Evolutionary conservation across 2,888 invertebrate genomes (phyloP).

Genomic region (Tipula vernalis): DNA sequence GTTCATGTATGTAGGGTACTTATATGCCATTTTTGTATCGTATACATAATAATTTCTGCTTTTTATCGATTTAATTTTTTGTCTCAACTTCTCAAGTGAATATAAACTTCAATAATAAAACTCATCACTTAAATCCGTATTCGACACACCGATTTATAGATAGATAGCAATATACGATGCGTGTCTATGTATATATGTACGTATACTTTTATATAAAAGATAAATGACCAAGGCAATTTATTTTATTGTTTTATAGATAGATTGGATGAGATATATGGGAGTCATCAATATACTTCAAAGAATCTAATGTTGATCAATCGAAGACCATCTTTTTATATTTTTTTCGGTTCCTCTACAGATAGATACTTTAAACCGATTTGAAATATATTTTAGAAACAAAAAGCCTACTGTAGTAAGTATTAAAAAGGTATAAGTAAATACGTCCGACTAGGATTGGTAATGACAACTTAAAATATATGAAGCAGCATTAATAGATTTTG

Average conservation of each 20-base stretch:
- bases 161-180: neutral
- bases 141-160: neutral
- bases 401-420: neutral
- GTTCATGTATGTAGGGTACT: neutral
- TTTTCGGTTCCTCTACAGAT: neutral
- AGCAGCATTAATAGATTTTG: neutral
- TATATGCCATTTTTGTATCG: neutral
- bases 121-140: neutral
- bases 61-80: neutral
- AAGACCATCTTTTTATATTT: neutral
- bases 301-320: neutral
- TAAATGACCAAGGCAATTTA: neutral
- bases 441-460: neutral
- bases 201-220: neutral
- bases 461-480: neutral
- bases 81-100: neutral
- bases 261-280: neutral
- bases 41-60: neutral
- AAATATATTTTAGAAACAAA: neutral
- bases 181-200: neutral
- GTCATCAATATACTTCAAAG: neutral
- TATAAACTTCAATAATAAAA: neutral
- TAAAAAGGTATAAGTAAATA: neutral
- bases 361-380: neutral
- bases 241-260: neutral